phyloP scores from a whole-genome alignment of 2,797 vertebrate genomes.

The Parambassis ranga region DNA sequence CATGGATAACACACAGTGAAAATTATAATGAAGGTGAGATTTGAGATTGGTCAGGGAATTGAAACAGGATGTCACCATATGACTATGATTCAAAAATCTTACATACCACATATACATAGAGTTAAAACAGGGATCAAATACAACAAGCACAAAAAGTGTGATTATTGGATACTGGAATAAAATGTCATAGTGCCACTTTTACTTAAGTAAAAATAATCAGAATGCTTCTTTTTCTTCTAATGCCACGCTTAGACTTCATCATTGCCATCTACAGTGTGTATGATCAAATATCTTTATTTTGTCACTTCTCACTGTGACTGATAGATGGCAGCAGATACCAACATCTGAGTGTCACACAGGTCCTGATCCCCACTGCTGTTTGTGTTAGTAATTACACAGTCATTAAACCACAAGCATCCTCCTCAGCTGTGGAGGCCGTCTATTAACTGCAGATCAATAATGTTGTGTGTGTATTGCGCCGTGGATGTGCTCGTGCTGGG shows the following conservation, averaged over 20 bases:
- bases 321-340: slow-evolving; percentile 68
- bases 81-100: neutral
- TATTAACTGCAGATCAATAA: slow-evolving; percentile 63
- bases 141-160: neutral
- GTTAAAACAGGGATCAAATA: too few species aligned
- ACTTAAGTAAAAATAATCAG: too few species aligned
- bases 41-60: slow-evolving; percentile 28
- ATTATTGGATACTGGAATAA: neutral
- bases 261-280: slow-evolving; percentile 38
- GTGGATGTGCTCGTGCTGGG: slow-evolving; percentile 13
- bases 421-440: slow-evolving; percentile 38
- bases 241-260: neutral
- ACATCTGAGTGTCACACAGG: neutral
- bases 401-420: slow-evolving; percentile 58
- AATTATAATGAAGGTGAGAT: slow-evolving; percentile 50
- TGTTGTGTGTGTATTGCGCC: neutral
- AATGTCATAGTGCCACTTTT: neutral
- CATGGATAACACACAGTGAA: slow-evolving; percentile 22
- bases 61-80: neutral
- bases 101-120: too few species aligned
- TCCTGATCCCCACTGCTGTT: slow-evolving; percentile 20
- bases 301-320: neutral
- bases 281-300: neutral
- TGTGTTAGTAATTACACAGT: slow-evolving; percentile 52
- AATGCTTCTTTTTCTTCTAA: too few species aligned